phyloP scores from a whole-genome alignment of 2,888 invertebrate genomes.

The Cantharis flavilabris region DNA sequence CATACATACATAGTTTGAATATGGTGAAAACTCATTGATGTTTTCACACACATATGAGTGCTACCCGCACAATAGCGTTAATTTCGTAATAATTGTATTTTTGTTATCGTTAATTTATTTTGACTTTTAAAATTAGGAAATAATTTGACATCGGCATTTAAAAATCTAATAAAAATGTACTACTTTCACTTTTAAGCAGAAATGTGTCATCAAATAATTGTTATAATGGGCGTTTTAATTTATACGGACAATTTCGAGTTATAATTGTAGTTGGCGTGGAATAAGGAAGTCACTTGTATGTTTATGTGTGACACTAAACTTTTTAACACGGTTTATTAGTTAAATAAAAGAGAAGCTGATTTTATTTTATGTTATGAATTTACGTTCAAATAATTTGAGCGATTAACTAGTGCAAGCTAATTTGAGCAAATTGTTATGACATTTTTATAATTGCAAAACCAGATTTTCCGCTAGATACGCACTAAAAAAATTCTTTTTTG shows the following conservation, averaged over 20 bases:
- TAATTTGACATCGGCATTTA: not conserved
- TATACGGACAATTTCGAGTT: not conserved
- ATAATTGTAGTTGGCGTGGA: not conserved
- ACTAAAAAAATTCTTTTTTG: too few species aligned
- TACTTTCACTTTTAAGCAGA: not conserved
- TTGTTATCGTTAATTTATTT: not conserved
- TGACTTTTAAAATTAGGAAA: not conserved
- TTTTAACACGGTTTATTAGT: not conserved
- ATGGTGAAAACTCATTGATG: too few species aligned
- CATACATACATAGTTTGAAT: too few species aligned
- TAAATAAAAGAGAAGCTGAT: not conserved
- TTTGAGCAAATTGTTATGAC: not conserved
- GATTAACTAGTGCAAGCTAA: not conserved
- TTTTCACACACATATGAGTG: not conserved
- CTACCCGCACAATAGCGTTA: not conserved
- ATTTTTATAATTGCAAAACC: too few species aligned
- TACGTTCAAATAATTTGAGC: not conserved
- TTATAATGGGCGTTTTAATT: not conserved
- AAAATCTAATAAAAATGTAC: not conserved
- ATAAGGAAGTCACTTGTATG: not conserved
- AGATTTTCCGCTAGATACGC: too few species aligned
- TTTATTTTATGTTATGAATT: not conserved
- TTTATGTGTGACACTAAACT: not conserved
- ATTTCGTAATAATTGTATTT: not conserved
- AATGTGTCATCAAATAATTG: not conserved